These are phyloP conservation scores for Lordiphosa collinella DNA, from an alignment of 1,140 invertebrate species.

Conservation along the genomic window DNA sequence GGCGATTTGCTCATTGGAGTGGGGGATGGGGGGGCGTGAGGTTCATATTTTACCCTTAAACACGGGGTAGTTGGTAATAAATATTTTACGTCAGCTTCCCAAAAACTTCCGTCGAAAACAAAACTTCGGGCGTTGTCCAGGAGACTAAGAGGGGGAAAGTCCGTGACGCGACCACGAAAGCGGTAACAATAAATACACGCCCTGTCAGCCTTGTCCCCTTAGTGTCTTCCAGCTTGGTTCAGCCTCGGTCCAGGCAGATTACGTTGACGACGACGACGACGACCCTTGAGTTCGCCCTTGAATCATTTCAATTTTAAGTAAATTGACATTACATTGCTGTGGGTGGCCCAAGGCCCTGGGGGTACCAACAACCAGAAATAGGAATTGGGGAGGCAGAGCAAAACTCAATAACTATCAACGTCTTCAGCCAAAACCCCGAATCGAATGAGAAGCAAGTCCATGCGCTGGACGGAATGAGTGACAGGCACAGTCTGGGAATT, in stretches of 20 bases:
- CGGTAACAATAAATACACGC: constrained; percentile 48
- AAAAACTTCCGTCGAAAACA: constrained; percentile 6
- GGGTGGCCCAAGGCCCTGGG: constrained; percentile 4
- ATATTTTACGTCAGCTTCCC: constrained; percentile 38
- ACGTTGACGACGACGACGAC: neutral
- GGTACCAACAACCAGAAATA: constrained; percentile 7
- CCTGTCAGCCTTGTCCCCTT: constrained; percentile 18
- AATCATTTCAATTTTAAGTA: constrained; percentile 58
- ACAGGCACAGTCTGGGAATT: neutral
- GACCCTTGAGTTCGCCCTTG: constrained; percentile 29
- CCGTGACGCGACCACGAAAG: constrained; percentile 41
- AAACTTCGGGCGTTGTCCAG: constrained; percentile 24
- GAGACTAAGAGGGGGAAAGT: constrained; percentile 14
- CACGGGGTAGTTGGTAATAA: constrained; percentile 32
- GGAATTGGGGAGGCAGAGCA: constrained; percentile 26
- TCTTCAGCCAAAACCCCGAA: constrained; percentile 27
- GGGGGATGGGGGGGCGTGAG: neutral
- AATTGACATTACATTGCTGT: constrained; percentile 56
- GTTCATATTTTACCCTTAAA: constrained; percentile 46
- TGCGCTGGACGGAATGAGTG: neutral
- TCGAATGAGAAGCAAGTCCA: constrained; percentile 27
- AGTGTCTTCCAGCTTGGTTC: neutral
- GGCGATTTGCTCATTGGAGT: too few species aligned
- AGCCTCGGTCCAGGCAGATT: constrained; percentile 9
- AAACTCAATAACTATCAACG: constrained; percentile 57